phyloP scores from a whole-genome alignment of 2,888 invertebrate species.

The Mystacides longicornis region DNA sequence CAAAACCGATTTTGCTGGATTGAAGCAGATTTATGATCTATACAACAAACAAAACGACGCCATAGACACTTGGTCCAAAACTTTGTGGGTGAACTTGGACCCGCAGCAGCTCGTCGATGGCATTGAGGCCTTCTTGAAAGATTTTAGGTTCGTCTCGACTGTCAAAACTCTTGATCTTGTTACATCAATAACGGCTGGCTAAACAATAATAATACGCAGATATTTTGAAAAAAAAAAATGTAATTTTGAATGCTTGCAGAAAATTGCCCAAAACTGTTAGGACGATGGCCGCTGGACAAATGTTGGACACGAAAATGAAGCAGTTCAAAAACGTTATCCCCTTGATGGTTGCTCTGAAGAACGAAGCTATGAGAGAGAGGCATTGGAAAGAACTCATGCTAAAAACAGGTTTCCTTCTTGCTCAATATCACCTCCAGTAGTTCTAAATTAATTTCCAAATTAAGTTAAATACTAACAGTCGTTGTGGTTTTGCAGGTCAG shows the following conservation, averaged over 20 bases:
- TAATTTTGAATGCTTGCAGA: constrained; percentile 32
- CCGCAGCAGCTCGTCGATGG: constrained; percentile 78
- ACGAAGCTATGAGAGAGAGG: constrained; percentile 80
- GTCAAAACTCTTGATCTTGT: not conserved
- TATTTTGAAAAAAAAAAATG: not conserved
- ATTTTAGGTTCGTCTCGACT: constrained; percentile 46
- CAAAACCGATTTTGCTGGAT: constrained; percentile 54
- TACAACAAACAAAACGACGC: constrained; percentile 72
- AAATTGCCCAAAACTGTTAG: constrained; percentile 62
- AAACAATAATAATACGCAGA: not conserved
- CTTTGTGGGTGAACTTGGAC: constrained; percentile 81
- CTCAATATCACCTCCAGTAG: not conserved
- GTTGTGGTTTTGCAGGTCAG: constrained; percentile 39
- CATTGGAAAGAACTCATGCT: constrained; percentile 88
- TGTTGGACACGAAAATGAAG: constrained; percentile 76
- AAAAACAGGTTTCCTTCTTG: constrained; percentile 55
- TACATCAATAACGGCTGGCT: too few relatives aligned
- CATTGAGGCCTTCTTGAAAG: constrained; percentile 76
- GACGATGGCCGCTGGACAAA: constrained; percentile 53
- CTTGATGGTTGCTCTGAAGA: constrained; percentile 83
- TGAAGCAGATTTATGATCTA: constrained; percentile 68
- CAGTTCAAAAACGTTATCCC: constrained; percentile 83
- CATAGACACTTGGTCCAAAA: constrained; percentile 76
- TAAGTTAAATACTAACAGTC: not conserved
- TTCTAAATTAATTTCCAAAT: not conserved